Evolutionary conservation across 2,888 invertebrate species (phyloP).

Genomic region (Ennomos erosarius): DNA sequence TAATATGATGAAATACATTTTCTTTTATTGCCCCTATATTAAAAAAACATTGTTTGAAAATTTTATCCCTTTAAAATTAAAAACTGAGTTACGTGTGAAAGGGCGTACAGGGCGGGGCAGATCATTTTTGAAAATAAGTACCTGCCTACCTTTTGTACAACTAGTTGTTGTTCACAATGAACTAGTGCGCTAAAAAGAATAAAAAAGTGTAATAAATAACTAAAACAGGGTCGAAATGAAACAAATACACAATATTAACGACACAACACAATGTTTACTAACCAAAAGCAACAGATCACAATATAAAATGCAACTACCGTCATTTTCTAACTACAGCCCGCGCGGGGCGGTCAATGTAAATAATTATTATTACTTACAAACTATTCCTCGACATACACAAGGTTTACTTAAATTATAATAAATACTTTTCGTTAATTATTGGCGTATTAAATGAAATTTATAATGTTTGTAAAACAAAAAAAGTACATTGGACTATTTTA

Average conservation of each 20-base stretch:
- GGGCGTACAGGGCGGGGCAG: no score
- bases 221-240: constrained; percentile 30
- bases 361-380: constrained; percentile 38
- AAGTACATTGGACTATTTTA: background rate
- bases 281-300: constrained; percentile 70
- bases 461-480: constrained; percentile 1
- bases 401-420: constrained; percentile 36
- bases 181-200: no score
- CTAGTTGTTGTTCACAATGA: no score
- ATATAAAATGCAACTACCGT: constrained; percentile 49
- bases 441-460: constrained; percentile 30
- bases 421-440: constrained; percentile 46
- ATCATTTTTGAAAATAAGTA: no score
- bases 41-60: no score
- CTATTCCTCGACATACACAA: constrained; percentile 34
- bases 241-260: constrained; percentile 52
- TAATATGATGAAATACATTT: constrained; percentile 1
- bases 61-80: no score
- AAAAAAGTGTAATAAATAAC: background rate
- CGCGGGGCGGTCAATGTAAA: constrained; percentile 34
- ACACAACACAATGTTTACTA: constrained; percentile 65
- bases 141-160: no score
- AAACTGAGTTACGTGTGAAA: no score
- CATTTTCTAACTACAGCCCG: constrained; percentile 30
- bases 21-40: background rate